Evolutionary conservation across 2,888 invertebrate species (phyloP).

Genomic region (Brachypalpus laphriformis): DNA sequence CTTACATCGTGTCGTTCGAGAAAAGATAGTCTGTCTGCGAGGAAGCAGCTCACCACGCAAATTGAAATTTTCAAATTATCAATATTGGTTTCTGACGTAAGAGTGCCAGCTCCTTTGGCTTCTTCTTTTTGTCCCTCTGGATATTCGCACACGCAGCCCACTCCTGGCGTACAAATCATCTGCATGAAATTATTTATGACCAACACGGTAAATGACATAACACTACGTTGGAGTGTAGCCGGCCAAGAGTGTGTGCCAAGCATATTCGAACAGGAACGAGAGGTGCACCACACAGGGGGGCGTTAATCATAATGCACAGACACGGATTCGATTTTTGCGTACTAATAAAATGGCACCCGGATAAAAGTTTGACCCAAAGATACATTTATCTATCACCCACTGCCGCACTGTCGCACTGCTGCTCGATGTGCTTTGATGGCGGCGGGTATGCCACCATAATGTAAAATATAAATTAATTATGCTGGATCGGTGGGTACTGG

Average conservation of each 20-base stretch:
- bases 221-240: slow-evolving; percentile 13
- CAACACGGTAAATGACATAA: slow-evolving; percentile 68
- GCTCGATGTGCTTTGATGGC: slow-evolving; percentile 12
- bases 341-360: slow-evolving; percentile 65
- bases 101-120: slow-evolving; percentile 20
- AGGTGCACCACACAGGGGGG: not conserved
- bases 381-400: slow-evolving; percentile 74
- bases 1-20: not conserved
- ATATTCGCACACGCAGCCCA: slow-evolving; percentile 31
- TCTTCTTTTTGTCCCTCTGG: slow-evolving; percentile 41
- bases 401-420: slow-evolving; percentile 6
- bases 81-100: slow-evolving; percentile 69
- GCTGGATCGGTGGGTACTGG: slow-evolving; percentile 47
- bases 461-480: slow-evolving; percentile 69
- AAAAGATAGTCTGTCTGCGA: not conserved
- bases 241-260: slow-evolving; percentile 38
- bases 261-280: not conserved
- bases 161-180: slow-evolving; percentile 63
- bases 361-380: slow-evolving; percentile 73
- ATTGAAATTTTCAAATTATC: slow-evolving; percentile 73
- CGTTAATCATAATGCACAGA: slow-evolving; percentile 63
- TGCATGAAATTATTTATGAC: slow-evolving; percentile 65
- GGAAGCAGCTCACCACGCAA: slow-evolving; percentile 18
- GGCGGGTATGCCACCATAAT: slow-evolving; percentile 38
- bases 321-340: slow-evolving; percentile 60